Conservation (phyloP, 53 echinoderm and acorn worm species). For the Paelopatides confundens region DNA sequence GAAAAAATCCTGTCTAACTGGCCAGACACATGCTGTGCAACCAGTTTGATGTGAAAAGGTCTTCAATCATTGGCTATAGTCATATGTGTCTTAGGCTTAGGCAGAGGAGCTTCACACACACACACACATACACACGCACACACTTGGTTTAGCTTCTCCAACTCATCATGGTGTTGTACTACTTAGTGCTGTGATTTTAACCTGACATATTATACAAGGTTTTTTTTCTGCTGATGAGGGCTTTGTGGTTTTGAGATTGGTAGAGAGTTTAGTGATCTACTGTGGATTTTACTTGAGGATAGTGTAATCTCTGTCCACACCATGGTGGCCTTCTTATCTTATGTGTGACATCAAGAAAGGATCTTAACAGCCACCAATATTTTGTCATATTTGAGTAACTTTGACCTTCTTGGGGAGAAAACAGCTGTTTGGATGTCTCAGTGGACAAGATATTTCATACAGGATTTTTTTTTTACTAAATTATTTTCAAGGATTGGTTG, state of each 20-base stretch:
- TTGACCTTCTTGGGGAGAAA: neutral
- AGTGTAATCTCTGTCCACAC: neutral
- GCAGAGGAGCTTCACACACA: neutral
- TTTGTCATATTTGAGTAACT: neutral
- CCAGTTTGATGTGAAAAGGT: neutral
- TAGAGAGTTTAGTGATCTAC: no score
- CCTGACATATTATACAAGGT: no score
- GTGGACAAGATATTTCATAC: neutral
- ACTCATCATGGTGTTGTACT: no score
- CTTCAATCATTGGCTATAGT: neutral
- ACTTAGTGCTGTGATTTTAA: no score
- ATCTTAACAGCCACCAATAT: neutral
- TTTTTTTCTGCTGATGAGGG: no score
- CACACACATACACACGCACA: no score
- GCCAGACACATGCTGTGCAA: slow-evolving; percentile 30
- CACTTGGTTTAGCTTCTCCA: no score
- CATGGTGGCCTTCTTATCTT: neutral
- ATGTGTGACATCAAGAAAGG: neutral
- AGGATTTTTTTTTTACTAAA: no score
- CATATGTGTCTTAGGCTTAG: neutral
- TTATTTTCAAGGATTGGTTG: no score
- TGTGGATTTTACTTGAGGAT: no score
- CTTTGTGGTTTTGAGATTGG: no score
- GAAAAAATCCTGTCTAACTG: slow-evolving; percentile 30
- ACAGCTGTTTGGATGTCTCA: neutral